These are phyloP conservation scores for Campoplex nolae DNA, from an alignment of 2,888 invertebrate genomes.

Conservation along the genomic window DNA sequence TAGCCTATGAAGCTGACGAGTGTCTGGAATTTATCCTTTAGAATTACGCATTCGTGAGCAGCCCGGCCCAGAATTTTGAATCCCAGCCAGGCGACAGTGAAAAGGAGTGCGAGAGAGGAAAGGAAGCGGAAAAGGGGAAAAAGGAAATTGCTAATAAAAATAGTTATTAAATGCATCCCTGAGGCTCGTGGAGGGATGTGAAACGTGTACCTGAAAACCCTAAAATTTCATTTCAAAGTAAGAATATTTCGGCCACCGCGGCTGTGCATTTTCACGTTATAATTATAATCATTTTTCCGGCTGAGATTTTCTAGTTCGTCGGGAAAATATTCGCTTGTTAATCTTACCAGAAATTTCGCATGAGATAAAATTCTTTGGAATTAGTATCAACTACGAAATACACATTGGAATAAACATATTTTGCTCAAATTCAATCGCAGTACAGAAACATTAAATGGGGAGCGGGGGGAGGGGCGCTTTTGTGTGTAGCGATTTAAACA, in stretches of 20 bases:
- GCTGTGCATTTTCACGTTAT: background rate
- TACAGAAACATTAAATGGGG: background rate
- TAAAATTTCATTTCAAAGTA: background rate
- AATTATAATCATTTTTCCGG: background rate
- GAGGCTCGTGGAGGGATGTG: background rate
- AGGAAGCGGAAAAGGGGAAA: conserved; percentile 5
- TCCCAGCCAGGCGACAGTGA: conserved; percentile 50
- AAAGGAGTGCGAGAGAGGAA: conserved; percentile 26
- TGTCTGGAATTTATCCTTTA: conserved; percentile 62
- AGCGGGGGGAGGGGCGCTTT: too few species aligned
- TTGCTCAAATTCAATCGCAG: background rate
- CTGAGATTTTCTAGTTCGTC: background rate
- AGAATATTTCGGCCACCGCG: background rate
- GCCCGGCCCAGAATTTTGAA: conserved; percentile 58
- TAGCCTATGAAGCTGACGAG: conserved; percentile 48
- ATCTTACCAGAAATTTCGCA: background rate
- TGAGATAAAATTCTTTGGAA: background rate
- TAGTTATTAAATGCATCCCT: conserved; percentile 1
- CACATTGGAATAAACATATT: background rate
- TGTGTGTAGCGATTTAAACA: background rate
- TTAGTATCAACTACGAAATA: background rate
- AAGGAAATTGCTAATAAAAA: conserved; percentile 14
- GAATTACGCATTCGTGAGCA: conserved; percentile 62
- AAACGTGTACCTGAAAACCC: background rate
- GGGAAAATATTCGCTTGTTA: background rate